Percentiles rank a stretch among this genome's conserved stretches.
Evolutionary conservation across 2,797 vertebrate species (phyloP).

Genomic region (Manis pentadactyla): DNA sequence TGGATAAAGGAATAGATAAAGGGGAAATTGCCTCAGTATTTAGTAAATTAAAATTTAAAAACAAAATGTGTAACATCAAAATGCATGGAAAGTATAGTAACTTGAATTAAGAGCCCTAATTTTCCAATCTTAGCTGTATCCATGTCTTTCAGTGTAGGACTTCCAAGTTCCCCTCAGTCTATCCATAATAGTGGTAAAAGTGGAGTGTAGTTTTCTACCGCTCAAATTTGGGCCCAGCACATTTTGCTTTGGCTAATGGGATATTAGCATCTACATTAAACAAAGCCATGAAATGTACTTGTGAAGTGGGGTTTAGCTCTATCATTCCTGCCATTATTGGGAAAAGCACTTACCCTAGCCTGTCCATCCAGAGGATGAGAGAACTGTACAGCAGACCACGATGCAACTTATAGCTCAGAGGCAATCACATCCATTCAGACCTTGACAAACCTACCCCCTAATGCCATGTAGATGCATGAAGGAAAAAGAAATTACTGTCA

Average conservation of each 20-base stretch:
- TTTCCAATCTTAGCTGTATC: not conserved
- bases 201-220: not conserved
- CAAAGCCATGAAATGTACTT: not conserved
- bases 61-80: not conserved
- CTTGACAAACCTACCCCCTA: not conserved
- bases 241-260: not conserved
- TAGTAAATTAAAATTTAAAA: not conserved
- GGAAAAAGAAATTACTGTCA: not conserved
- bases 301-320: not conserved
- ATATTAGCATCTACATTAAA: not conserved
- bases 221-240: rapidly evolving
- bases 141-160: rapidly evolving
- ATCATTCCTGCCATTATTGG: not conserved
- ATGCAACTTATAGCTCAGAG: too few species aligned
- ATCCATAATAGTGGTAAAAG: not conserved
- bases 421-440: not conserved
- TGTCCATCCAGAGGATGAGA: not conserved
- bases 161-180: not conserved
- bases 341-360: not conserved
- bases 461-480: not conserved
- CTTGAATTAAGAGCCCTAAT: not conserved
- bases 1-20: not conserved
- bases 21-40: not conserved
- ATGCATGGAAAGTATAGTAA: not conserved
- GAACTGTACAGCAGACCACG: rapidly evolving